These are phyloP conservation scores for Paracanthobrama guichenoti DNA, from an alignment of 2,113 vertebrate species.

Conservation along the genomic window DNA sequence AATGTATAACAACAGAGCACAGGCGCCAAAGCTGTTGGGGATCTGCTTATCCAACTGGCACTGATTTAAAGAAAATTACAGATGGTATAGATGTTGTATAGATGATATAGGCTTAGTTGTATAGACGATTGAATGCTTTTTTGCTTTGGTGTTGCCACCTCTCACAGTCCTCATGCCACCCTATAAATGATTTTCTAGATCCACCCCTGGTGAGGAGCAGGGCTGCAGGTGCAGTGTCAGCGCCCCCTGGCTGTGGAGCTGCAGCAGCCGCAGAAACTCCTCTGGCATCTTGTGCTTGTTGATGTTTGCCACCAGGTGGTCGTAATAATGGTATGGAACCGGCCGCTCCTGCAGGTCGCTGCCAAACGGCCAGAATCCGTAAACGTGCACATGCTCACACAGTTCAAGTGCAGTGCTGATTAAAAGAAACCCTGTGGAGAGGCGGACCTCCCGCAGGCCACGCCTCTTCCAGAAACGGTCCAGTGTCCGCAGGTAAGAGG, in stretches of 20 bases:
- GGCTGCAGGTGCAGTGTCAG: constrained; percentile 38
- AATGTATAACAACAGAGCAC: too few species aligned
- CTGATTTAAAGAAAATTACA: too few species aligned
- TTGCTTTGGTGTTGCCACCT: too few species aligned
- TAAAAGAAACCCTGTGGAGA: constrained; percentile 51
- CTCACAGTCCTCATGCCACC: too few species aligned
- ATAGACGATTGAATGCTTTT: too few species aligned
- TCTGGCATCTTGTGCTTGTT: constrained; percentile 51
- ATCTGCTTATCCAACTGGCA: too few species aligned
- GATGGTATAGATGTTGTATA: too few species aligned
- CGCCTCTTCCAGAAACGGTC: constrained; percentile 23
- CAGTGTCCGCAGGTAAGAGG: constrained; percentile 40
- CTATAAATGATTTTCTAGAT: too few species aligned
- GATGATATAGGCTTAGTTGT: too few species aligned
- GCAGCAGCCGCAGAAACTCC: constrained; percentile 42
- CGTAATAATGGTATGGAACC: constrained; percentile 53
- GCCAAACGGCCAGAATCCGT: constrained; percentile 58
- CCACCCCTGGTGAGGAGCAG: neutral
- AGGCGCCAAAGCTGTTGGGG: too few species aligned
- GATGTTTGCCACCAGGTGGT: too few species aligned
- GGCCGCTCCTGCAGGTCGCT: neutral
- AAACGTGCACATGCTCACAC: constrained; percentile 48
- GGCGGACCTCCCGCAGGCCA: constrained; percentile 25
- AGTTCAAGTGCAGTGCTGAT: constrained; percentile 45
- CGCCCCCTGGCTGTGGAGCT: constrained; percentile 41